Evolutionary conservation across 2,888 invertebrate species (phyloP).

Genomic region (Stenichneumon culpator): DNA sequence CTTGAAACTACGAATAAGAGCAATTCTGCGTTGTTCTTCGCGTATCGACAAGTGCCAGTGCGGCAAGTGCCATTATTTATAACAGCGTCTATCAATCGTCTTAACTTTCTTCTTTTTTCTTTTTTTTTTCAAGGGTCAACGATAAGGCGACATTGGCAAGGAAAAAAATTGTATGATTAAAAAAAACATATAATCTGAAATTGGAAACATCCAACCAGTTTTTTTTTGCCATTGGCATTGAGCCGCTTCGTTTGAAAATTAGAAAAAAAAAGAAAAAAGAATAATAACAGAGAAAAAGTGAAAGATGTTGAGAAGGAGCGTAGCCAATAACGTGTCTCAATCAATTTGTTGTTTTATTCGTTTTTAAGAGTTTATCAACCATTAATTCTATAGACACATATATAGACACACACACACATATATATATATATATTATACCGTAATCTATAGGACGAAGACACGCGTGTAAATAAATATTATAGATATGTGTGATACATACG

Average conservation of each 20-base stretch:
- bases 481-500: conserved; percentile 24
- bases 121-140: conserved; percentile 7
- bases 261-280: conserved; percentile 6
- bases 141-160: conserved; percentile 1
- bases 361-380: conserved; percentile 66
- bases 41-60: conserved; percentile 77
- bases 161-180: conserved; percentile 1
- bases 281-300: conserved; percentile 17
- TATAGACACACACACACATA: conserved; percentile 32
- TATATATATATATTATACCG: conserved; percentile 30
- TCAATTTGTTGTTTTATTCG: conserved; percentile 70
- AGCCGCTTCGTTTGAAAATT: conserved; percentile 7
- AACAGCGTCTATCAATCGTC: conserved; percentile 48
- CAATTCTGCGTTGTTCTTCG: conserved; percentile 35
- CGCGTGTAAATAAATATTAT: conserved; percentile 58
- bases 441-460: conserved; percentile 44
- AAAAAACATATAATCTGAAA: conserved; percentile 11
- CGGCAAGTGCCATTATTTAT: conserved; percentile 82
- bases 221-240: conserved; percentile 44
- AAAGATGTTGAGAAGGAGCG: conserved; percentile 24
- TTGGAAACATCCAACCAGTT: conserved; percentile 10
- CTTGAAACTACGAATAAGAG: conserved; percentile 8
- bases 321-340: conserved; percentile 46
- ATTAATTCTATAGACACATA: conserved; percentile 32
- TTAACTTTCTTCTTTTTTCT: conserved; percentile 8